phyloP scores from a whole-genome alignment of 2,888 invertebrate genomes.

The Aspidiotus rigidus region DNA sequence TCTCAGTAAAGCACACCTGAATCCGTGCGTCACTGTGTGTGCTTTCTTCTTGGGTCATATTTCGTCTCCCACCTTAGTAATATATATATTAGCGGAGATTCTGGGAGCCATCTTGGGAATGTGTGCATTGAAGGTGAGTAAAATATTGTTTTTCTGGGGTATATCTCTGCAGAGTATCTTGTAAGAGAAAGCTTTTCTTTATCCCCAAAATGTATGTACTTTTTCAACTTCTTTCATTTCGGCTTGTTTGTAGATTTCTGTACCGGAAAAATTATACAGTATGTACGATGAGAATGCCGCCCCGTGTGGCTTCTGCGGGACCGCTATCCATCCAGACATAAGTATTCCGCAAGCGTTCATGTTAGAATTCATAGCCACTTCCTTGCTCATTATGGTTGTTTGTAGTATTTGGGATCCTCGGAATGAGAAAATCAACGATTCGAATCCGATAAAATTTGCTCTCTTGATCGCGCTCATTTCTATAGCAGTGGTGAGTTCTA shows the following conservation, averaged over 20 bases:
- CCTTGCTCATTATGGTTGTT: slow-evolving; percentile 43
- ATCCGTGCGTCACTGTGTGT: slow-evolving; percentile 64
- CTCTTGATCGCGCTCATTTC: slow-evolving; percentile 43
- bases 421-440: slow-evolving; percentile 42
- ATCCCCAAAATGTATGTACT: too few relatives aligned
- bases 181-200: too few relatives aligned
- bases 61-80: slow-evolving; percentile 49
- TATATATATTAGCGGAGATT: slow-evolving; percentile 58
- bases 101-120: slow-evolving; percentile 60
- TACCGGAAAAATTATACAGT: too few relatives aligned
- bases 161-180: too few relatives aligned
- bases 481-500: slow-evolving; percentile 39
- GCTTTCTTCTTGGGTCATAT: slow-evolving; percentile 53
- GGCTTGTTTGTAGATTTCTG: too few relatives aligned
- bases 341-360: slow-evolving; percentile 42
- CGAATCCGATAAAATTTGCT: slow-evolving; percentile 44
- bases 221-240: too few relatives aligned
- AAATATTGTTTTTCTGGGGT: too few relatives aligned
- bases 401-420: slow-evolving; percentile 44
- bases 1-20: slow-evolving; percentile 67
- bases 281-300: background rate
- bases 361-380: slow-evolving; percentile 43
- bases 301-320: slow-evolving; percentile 54
- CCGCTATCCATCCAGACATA: slow-evolving; percentile 40
- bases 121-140: slow-evolving; percentile 52